These are phyloP conservation scores for Sebastes diploproa DNA, from an alignment of 2,797 vertebrate species.

Conservation along the genomic window DNA sequence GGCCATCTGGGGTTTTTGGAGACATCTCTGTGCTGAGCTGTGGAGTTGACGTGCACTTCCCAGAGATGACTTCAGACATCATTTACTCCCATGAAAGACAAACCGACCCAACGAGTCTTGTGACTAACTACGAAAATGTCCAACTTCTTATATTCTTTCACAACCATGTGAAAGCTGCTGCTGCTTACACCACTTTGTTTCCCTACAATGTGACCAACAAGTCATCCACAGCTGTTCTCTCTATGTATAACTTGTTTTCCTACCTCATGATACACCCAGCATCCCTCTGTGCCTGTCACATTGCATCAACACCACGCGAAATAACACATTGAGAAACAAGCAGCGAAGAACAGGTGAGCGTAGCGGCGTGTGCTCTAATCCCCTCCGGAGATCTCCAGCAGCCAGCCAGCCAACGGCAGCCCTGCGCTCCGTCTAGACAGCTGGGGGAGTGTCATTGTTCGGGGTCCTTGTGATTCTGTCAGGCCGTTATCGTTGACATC, in stretches of 20 bases:
- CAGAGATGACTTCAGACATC: neutral
- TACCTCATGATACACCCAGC: conserved; percentile 10
- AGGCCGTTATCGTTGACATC: conserved; percentile 66
- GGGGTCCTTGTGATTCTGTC: conserved; percentile 43
- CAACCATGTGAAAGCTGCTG: neutral
- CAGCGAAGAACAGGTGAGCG: conserved; percentile 70
- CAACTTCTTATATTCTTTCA: neutral
- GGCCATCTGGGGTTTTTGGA: neutral
- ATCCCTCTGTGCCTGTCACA: conserved; percentile 49
- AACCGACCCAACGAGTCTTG: neutral
- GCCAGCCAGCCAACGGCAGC: conserved; percentile 39
- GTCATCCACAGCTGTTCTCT: conserved; percentile 25
- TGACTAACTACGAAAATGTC: neutral
- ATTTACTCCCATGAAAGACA: neutral
- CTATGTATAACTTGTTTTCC: conserved; percentile 42
- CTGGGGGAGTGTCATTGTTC: conserved; percentile 68
- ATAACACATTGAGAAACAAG: conserved; percentile 43
- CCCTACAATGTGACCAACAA: neutral
- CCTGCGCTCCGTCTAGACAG: conserved; percentile 70
- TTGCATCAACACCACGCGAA: conserved; percentile 46
- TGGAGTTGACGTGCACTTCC: neutral
- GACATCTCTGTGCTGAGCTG: neutral
- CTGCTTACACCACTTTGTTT: neutral
- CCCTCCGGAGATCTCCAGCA: conserved; percentile 56
- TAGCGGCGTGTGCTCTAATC: conserved; percentile 54